Conservation (phyloP, 2,888 invertebrate genomes). For the Lomographa bimaculata region DNA sequence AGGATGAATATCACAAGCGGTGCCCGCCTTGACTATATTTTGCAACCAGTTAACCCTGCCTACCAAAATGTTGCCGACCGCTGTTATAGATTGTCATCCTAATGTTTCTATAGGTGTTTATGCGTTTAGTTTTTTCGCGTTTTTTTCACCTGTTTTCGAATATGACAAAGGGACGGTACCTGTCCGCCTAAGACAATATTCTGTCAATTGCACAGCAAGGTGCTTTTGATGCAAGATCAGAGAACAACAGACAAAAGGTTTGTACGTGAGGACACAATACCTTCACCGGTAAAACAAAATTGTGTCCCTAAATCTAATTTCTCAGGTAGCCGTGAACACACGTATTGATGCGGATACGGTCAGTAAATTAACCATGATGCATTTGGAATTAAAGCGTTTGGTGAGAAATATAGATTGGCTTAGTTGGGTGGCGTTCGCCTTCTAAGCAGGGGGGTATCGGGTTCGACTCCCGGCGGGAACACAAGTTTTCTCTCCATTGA, state of each 20-base stretch:
- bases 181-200: conserved; percentile 72
- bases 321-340: conserved; percentile 64
- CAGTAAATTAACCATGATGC: conserved; percentile 34
- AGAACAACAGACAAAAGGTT: conserved; percentile 45
- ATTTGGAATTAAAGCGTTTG: conserved; percentile 20
- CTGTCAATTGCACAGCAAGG: conserved; percentile 69
- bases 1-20: too few relatives aligned
- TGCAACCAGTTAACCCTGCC: too few relatives aligned
- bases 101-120: conserved; percentile 53
- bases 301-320: conserved; percentile 59
- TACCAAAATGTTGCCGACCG: too few relatives aligned
- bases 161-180: conserved; percentile 59
- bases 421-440: too few relatives aligned
- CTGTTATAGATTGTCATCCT: conserved; percentile 57
- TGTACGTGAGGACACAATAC: conserved; percentile 69
- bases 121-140: conserved; percentile 45
- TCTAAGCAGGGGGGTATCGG: too few relatives aligned
- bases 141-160: conserved; percentile 35
- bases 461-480: too few relatives aligned
- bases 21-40: too few relatives aligned
- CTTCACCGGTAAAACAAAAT: conserved; percentile 46
- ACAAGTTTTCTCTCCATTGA: too few relatives aligned
- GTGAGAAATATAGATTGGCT: too few relatives aligned
- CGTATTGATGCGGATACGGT: conserved; percentile 50
- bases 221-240: conserved; percentile 58